These are phyloP conservation scores for Triplophysa rosa DNA, from an alignment of 2,113 vertebrate genomes.

Conservation along the genomic window DNA sequence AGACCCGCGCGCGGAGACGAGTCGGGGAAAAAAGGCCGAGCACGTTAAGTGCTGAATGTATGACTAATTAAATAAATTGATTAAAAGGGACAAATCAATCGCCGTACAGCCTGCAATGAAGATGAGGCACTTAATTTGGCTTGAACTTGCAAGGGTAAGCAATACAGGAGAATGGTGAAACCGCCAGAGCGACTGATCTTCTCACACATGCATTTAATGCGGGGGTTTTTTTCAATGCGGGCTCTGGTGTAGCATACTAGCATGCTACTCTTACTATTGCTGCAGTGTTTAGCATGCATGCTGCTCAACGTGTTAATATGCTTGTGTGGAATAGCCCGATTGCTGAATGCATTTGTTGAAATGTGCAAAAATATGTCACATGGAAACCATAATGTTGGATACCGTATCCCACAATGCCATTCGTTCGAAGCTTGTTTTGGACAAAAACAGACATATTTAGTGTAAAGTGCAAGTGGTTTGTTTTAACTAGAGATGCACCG, in stretches of 20 bases:
- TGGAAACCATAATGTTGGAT: no score
- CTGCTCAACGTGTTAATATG: neutral
- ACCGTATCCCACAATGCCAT: no score
- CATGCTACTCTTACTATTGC: neutral
- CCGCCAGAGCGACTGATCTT: neutral
- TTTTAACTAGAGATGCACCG: no score
- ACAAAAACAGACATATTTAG: no score
- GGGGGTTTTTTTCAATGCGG: neutral
- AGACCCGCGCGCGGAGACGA: constrained; percentile 48
- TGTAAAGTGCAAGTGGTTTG: no score
- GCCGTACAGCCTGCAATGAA: constrained; percentile 56
- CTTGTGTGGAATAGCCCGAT: no score
- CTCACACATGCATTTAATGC: constrained; percentile 18
- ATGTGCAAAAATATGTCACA: no score
- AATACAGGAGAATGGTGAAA: constrained; percentile 47
- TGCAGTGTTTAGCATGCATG: neutral
- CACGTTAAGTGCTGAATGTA: constrained; percentile 56
- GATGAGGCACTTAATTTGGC: constrained; percentile 58
- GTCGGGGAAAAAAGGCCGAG: constrained; percentile 48
- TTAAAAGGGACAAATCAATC: constrained; percentile 58
- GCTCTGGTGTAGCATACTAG: neutral
- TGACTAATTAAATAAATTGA: constrained; percentile 60
- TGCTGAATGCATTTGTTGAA: no score
- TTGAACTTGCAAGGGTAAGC: constrained; percentile 57
- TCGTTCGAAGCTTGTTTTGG: no score